These are phyloP conservation scores for Acropora yongei DNA, from an alignment of 64 coral and sea anemone genomes.

Conservation along the genomic window DNA sequence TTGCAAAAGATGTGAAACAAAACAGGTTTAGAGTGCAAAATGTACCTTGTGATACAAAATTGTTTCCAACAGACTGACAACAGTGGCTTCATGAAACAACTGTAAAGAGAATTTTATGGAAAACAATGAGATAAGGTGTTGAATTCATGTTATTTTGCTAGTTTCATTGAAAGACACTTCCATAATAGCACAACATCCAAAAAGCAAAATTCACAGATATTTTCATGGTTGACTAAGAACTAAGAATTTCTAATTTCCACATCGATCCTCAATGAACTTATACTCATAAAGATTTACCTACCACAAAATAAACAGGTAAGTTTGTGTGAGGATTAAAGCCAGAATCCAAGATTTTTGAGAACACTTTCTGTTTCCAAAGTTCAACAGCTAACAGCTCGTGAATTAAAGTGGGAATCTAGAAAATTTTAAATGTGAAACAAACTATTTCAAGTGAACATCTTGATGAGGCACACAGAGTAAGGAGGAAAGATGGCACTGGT, in stretches of 20 bases:
- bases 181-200: too few species aligned
- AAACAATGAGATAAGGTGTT: background rate
- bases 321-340: slow-evolving; percentile 85
- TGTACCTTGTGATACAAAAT: slow-evolving; percentile 88
- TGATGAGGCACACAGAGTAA: too few species aligned
- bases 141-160: background rate
- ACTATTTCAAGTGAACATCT: too few species aligned
- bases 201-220: background rate
- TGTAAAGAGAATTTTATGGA: slow-evolving; percentile 30
- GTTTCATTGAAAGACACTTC: too few species aligned
- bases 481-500: too few species aligned
- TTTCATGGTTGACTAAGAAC: background rate
- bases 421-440: too few species aligned
- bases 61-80: slow-evolving; percentile 93
- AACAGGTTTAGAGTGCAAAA: background rate
- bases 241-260: background rate
- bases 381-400: slow-evolving; percentile 94
- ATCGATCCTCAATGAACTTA: too few species aligned
- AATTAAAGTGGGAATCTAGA: slow-evolving; percentile 88
- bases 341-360: slow-evolving; percentile 71
- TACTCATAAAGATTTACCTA: slow-evolving; percentile 46
- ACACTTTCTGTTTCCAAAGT: slow-evolving; percentile 94
- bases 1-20: too few species aligned
- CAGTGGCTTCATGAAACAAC: slow-evolving; percentile 97
- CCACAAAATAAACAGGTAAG: slow-evolving; percentile 97